Percentiles rank a stretch among this genome's conserved stretches.
phyloP scores from a whole-genome alignment of 2,888 invertebrate genomes.

The Nesidiocoris tenuis region DNA sequence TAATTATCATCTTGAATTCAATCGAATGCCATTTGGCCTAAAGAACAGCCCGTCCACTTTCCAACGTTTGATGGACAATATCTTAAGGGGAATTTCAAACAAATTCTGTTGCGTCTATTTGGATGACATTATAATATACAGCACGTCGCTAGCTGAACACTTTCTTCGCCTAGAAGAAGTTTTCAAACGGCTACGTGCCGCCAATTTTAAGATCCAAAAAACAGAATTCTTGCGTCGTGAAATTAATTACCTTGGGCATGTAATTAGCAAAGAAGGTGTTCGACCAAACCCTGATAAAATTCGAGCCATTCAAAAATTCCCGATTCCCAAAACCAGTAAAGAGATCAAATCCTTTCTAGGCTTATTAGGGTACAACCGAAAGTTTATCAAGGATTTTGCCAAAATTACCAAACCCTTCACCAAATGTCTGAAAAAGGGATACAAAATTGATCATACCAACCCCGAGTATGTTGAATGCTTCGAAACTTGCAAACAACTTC shows the following conservation, averaged over 20 bases:
- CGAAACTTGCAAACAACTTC: conserved; percentile 27
- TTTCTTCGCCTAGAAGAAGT: conserved; percentile 10
- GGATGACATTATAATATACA: conserved; percentile 43
- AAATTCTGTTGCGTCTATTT: conserved; percentile 39
- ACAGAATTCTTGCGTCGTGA: conserved; percentile 24
- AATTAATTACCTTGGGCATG: conserved; percentile 42
- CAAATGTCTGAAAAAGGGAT: conserved; percentile 32
- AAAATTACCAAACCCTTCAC: conserved; percentile 43
- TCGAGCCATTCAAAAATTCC: conserved; percentile 30
- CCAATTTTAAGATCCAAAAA: conserved; percentile 42
- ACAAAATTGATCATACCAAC: too few species aligned
- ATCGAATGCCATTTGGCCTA: conserved; percentile 25
- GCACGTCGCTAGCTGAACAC: conserved; percentile 37
- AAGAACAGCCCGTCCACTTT: too few species aligned
- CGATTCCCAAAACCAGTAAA: conserved; percentile 29
- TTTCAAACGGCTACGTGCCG: conserved; percentile 27
- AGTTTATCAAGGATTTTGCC: conserved; percentile 19
- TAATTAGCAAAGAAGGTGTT: conserved; percentile 31
- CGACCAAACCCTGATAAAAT: conserved; percentile 44
- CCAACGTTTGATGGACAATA: conserved; percentile 31
- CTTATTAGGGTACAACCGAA: conserved; percentile 39
- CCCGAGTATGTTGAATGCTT: too few species aligned
- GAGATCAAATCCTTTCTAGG: conserved; percentile 43
- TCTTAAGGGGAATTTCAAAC: conserved; percentile 12
- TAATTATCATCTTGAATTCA: conserved; percentile 32